Base-by-base conservation (phyloP, 2,797 vertebrate genomes). In the Craterocephalus amniculus region DNA sequence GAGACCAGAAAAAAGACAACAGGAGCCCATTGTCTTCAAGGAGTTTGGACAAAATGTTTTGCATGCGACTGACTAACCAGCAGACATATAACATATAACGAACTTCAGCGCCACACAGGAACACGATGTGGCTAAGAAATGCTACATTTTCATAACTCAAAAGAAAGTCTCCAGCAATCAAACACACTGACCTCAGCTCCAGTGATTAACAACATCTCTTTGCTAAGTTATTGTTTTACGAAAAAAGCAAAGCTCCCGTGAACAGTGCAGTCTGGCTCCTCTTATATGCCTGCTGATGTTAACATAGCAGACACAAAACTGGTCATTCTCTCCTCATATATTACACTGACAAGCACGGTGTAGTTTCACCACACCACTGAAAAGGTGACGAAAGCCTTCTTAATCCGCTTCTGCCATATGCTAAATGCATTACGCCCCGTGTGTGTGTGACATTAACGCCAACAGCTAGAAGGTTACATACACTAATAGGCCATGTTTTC, bases 391-490 rank as follows among this genome's bases (percentile, higher is more conserved):
- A 94, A 90, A 92, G 80, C 77, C 84, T 83, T 86, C 83, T 85
- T 79, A 76, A 81, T 83, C 76, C 72, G 63, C 35, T 29, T 88
- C 83, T 70, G 79, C 79, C 93, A 94, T 89, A 83, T 92, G 93
- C 79, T 74, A 48, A 75, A 90, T 29, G 40, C 81, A 91, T 94
- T 84, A 92, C 52, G 34, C 79, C 4, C 49, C 63, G 76, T 82
- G 85, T 79, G 85, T 79, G 78, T 68, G 81, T 80, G 86, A 88
- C 83, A 88, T 87, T 84, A 85, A 84, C 57, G 26, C 52, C 73
- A 88, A 83, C 87, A 88, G 85, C 85, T 79, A 64, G 80, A 83
- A 87, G 87, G 81, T 91, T 92, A 92, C 58, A 74, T 81, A 88
- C 76, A 91, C 85, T 81, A 80, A 75, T 76, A 83, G 79, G 78